Evolutionary conservation across 2,888 invertebrate genomes (phyloP).

Genomic region (Campaea margaritaria): DNA sequence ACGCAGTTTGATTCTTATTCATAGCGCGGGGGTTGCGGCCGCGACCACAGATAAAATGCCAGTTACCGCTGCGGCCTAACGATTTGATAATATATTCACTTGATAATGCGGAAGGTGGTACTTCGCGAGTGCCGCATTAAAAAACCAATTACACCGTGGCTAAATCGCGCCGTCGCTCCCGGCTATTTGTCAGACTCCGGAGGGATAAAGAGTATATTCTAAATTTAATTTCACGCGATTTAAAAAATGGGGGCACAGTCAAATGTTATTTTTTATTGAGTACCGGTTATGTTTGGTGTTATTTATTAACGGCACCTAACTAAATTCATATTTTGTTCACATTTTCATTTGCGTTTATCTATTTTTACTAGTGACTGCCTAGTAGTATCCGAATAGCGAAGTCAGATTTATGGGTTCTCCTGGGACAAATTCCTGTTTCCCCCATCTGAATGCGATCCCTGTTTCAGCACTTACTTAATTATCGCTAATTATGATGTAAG

Average conservation of each 20-base stretch:
- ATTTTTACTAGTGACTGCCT: background rate
- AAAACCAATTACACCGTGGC: conserved; percentile 85
- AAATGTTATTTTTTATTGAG: conserved; percentile 76
- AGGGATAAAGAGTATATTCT: conserved; percentile 82
- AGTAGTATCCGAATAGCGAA: conserved; percentile 19
- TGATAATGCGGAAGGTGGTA: conserved; percentile 84
- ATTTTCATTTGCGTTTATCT: background rate
- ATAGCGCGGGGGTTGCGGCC: conserved; percentile 71
- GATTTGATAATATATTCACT: conserved; percentile 86
- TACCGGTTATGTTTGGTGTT: conserved; percentile 52
- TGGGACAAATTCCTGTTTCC: conserved; percentile 44
- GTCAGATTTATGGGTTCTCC: conserved; percentile 39
- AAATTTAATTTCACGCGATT: conserved; percentile 86
- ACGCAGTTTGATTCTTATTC: conserved; percentile 82
- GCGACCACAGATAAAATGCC: conserved; percentile 20
- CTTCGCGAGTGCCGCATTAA: conserved; percentile 82
- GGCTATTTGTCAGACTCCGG: conserved; percentile 83
- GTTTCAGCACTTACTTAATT: conserved; percentile 52
- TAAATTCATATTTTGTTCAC: background rate
- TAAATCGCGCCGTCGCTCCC: conserved; percentile 78
- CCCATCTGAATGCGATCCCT: conserved; percentile 39
- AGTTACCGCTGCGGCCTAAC: conserved; percentile 62
- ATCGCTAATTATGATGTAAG: conserved; percentile 43
- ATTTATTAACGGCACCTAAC: conserved; percentile 5
- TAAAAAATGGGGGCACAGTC: conserved; percentile 76